Evolutionary conservation across 2,113 vertebrate species (phyloP).

Genomic region (Dasyprocta punctata): DNA sequence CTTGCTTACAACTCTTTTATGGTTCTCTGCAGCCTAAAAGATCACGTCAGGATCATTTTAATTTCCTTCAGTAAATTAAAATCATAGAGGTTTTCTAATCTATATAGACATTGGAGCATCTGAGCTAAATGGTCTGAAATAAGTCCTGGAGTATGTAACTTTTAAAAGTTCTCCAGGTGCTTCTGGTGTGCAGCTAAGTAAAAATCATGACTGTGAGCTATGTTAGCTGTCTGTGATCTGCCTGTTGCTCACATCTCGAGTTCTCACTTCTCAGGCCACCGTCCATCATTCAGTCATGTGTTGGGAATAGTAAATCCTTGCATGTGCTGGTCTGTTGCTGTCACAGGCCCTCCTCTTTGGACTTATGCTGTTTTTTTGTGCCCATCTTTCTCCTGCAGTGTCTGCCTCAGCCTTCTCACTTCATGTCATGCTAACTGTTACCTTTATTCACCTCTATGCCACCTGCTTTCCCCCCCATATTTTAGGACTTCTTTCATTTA

Average conservation of each 20-base stretch:
- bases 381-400: background rate
- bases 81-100: background rate
- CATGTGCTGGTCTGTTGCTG: background rate
- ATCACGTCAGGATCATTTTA: background rate
- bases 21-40: background rate
- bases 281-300: background rate
- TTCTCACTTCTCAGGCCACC: background rate
- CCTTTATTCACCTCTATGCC: background rate
- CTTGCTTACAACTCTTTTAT: background rate
- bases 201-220: background rate
- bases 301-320: background rate
- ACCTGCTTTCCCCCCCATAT: background rate
- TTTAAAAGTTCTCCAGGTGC: background rate
- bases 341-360: background rate
- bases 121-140: background rate
- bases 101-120: background rate
- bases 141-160: background rate
- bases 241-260: background rate
- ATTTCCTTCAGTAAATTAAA: background rate
- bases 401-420: background rate
- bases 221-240: background rate
- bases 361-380: background rate
- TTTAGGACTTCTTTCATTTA: background rate
- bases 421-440: background rate
- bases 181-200: background rate